Percentiles rank a stretch among this genome's conserved stretches.
Conservation (phyloP, 2,113 vertebrate species). For the Canis aureus region DNA sequence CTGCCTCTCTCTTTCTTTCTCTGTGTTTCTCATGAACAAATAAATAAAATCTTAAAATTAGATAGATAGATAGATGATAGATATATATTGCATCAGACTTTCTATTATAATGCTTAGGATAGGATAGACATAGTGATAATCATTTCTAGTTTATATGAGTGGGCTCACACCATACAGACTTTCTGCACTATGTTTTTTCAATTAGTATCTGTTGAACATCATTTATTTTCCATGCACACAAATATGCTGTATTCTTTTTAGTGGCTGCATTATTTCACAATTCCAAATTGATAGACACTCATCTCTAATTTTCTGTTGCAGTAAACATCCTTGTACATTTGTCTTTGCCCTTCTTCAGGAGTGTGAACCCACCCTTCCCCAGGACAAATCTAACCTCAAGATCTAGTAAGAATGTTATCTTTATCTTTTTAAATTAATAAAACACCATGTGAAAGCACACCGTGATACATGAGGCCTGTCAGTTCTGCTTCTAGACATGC, state of each 20-base stretch:
- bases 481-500: neutral
- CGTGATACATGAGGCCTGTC: neutral
- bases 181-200: neutral
- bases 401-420: neutral
- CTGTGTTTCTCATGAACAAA: no score
- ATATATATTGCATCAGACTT: neutral
- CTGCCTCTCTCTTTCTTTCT: no score
- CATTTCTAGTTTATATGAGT: neutral
- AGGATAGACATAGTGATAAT: neutral
- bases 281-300: neutral
- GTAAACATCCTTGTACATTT: neutral
- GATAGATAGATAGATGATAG: no score
- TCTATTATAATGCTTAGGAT: neutral
- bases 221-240: conserved; percentile 6
- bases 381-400: neutral
- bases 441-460: neutral
- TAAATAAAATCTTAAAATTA: no score
- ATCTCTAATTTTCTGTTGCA: neutral
- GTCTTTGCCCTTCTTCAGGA: neutral
- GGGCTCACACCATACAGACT: neutral
- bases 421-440: neutral
- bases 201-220: neutral
- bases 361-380: neutral
- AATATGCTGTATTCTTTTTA: neutral
- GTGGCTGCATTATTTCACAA: neutral